Conservation (phyloP, 2,797 vertebrate species). For the Lateolabrax maculatus region DNA sequence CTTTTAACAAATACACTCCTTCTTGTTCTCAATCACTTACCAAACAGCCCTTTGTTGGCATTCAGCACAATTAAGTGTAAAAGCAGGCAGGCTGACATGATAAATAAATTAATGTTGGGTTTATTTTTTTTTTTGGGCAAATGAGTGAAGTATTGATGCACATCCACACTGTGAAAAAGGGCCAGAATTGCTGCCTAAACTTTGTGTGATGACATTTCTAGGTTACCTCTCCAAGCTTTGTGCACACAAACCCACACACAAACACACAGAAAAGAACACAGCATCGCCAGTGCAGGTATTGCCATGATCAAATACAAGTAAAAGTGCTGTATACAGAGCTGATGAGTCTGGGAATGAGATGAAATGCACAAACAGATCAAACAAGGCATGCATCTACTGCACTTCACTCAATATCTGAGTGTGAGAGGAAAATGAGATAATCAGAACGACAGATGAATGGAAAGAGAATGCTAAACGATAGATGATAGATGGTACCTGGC, state of each 20-base stretch:
- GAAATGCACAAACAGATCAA: conserved; percentile 50
- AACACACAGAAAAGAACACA: conserved; percentile 3
- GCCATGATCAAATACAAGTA: conserved; percentile 40
- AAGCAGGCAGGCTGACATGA: conserved; percentile 32
- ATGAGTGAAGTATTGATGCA: conserved; percentile 61
- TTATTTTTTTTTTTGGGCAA: conserved; percentile 56
- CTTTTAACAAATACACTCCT: neutral
- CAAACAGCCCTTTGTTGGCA: conserved; percentile 30
- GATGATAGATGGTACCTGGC: neutral
- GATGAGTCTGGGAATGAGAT: conserved; percentile 21
- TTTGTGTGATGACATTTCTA: conserved; percentile 83
- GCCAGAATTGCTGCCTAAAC: conserved; percentile 61
- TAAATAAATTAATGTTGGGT: conserved; percentile 53
- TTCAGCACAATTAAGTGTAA: conserved; percentile 37
- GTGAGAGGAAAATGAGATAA: neutral
- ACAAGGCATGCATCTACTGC: conserved; percentile 48
- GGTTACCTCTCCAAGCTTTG: conserved; percentile 78
- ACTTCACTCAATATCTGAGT: neutral
- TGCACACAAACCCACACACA: conserved; percentile 22
- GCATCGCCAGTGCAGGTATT: conserved; percentile 1
- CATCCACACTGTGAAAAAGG: conserved; percentile 43
- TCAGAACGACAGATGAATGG: neutral
- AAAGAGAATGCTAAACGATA: neutral
- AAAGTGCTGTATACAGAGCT: conserved; percentile 18
- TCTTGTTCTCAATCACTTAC: conserved; percentile 37